Evolutionary conservation across 2,888 invertebrate genomes (phyloP).

Genomic region (Nudaria mundana): DNA sequence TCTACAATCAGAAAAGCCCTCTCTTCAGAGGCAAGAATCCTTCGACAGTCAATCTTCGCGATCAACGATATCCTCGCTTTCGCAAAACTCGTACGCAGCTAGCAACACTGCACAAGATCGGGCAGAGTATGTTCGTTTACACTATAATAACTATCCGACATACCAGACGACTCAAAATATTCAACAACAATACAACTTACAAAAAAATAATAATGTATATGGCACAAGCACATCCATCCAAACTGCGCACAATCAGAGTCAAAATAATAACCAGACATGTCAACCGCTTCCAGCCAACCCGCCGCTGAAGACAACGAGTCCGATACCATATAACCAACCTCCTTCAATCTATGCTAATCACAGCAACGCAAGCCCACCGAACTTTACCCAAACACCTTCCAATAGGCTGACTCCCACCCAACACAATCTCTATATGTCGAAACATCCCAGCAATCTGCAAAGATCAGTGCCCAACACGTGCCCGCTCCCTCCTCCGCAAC

Average conservation of each 20-base stretch:
- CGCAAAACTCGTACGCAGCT: slow-evolving; percentile 63
- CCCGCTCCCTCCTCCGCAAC: slow-evolving; percentile 62
- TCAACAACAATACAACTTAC: slow-evolving; percentile 59
- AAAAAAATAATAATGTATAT: slow-evolving; percentile 57
- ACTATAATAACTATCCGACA: slow-evolving; percentile 59
- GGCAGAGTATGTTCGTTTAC: slow-evolving; percentile 64
- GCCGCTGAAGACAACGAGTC: slow-evolving; percentile 53
- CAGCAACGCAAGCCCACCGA: slow-evolving; percentile 54
- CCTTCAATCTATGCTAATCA: slow-evolving; percentile 59
- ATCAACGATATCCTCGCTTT: slow-evolving; percentile 73
- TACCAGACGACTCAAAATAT: slow-evolving; percentile 63
- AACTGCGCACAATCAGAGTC: slow-evolving; percentile 40
- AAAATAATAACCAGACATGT: slow-evolving; percentile 58
- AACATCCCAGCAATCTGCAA: slow-evolving; percentile 54
- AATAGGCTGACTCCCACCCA: slow-evolving; percentile 69
- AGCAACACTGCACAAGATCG: slow-evolving; percentile 49
- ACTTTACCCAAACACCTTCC: slow-evolving; percentile 64
- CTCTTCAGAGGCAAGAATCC: slow-evolving; percentile 73
- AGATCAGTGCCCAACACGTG: slow-evolving; percentile 63
- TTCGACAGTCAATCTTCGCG: slow-evolving; percentile 77
- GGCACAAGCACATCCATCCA: slow-evolving; percentile 56
- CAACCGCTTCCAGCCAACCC: slow-evolving; percentile 56
- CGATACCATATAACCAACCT: slow-evolving; percentile 67
- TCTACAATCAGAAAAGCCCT: slow-evolving; percentile 71
- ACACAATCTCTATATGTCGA: slow-evolving; percentile 51